Evolutionary conservation across 2,797 vertebrate species (phyloP).

Genomic region (Chiloscyllium punctatum): DNA sequence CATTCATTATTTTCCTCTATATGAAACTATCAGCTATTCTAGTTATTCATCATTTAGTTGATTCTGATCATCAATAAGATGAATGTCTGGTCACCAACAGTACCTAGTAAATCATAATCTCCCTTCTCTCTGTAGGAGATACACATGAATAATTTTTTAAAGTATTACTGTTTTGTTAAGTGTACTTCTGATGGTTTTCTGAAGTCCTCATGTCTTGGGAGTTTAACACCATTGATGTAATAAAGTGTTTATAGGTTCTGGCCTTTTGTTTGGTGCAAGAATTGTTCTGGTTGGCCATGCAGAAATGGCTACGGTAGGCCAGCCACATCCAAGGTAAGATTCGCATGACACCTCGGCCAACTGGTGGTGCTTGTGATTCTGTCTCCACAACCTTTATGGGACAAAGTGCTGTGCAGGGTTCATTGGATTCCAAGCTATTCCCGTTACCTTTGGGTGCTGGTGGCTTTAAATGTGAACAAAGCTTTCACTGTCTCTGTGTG

Average conservation of each 20-base stretch:
- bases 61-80: neutral
- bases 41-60: neutral
- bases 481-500: neutral
- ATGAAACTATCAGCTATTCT: neutral
- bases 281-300: conserved; percentile 21
- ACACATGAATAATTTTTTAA: neutral
- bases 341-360: neutral
- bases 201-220: neutral
- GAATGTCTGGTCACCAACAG: neutral
- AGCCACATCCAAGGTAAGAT: conserved; percentile 11
- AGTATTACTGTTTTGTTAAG: neutral
- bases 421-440: neutral
- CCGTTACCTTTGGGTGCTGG: conserved; percentile 6
- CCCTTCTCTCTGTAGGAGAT: no score
- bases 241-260: conserved; percentile 36
- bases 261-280: conserved; percentile 28
- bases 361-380: neutral
- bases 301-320: neutral
- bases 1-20: neutral
- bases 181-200: neutral
- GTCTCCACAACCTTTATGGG: neutral
- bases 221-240: conserved; percentile 19
- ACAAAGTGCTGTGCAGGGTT: conserved; percentile 21
- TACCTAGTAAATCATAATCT: neutral
- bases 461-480: conserved; percentile 2